Evolutionary conservation across 2,113 vertebrate genomes (phyloP).

Genomic region (Centropristis striata): DNA sequence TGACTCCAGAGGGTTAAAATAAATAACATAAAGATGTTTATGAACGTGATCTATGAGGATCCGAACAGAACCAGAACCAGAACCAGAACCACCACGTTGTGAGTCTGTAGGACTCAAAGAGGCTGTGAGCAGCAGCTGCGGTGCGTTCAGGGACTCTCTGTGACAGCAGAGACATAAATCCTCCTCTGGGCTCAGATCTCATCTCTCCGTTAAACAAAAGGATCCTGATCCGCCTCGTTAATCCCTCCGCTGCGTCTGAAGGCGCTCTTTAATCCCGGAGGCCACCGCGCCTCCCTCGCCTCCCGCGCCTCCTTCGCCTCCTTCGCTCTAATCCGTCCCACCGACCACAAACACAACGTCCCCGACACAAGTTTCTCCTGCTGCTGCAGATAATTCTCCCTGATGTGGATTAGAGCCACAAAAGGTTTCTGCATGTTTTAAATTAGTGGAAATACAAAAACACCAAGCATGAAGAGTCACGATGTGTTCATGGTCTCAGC

Average conservation of each 20-base stretch:
- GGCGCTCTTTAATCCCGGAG: slow-evolving; percentile 64
- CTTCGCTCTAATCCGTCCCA: slow-evolving; percentile 36
- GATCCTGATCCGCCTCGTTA: slow-evolving; percentile 69
- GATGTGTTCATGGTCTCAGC: too few species aligned
- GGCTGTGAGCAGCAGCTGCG: not conserved
- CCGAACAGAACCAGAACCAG: too few species aligned
- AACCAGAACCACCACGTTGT: too few species aligned
- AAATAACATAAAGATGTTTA: too few species aligned
- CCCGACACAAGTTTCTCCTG: slow-evolving; percentile 3
- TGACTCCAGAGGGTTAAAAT: too few species aligned
- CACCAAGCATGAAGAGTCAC: slow-evolving; percentile 13
- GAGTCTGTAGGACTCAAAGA: too few species aligned
- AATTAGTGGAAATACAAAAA: slow-evolving; percentile 44
- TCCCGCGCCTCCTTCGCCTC: slow-evolving; percentile 24
- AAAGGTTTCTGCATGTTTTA: slow-evolving; percentile 54
- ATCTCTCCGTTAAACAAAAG: slow-evolving; percentile 75
- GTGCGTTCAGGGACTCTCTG: slow-evolving; percentile 51
- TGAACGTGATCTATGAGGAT: too few species aligned
- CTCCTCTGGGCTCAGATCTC: slow-evolving; percentile 53
- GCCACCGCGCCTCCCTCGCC: slow-evolving; percentile 36
- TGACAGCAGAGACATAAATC: slow-evolving; percentile 41
- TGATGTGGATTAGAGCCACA: slow-evolving; percentile 63
- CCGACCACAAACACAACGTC: slow-evolving; percentile 23
- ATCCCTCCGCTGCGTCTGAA: slow-evolving; percentile 65
- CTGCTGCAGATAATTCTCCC: slow-evolving; percentile 47